Evolutionary conservation across 2,797 vertebrate species (phyloP), one percentile per base, ranked within the genome.

Genomic region (Oryzias dopingdopingensis): DNA sequence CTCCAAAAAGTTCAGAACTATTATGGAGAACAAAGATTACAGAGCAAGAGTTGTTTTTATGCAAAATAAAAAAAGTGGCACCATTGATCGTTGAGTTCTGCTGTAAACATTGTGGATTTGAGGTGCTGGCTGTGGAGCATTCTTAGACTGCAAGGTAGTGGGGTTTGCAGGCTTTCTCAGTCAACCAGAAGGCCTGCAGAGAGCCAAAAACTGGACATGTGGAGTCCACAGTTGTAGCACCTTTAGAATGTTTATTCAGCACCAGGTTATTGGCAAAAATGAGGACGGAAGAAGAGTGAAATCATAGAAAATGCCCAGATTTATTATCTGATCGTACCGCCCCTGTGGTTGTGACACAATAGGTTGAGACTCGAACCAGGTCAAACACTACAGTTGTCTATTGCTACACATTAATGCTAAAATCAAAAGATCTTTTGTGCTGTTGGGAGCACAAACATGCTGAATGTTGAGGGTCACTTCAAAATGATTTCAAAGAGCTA

Each of bases 31-130:
- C 76, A 70, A 75, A 58, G 47, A 65, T 68, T 13, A 4, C 8
- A 53, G 48, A 61, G 54, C 42, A 75, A 54, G 62, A 72, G 65
- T 77, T 74, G 58, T 72, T 55, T 70, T 72, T 84, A 77, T 81
- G 85, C 71, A 77, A 75, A 66, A 78, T 68, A 74, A 90, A 91
- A 80, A 89, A 86, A 86, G 42, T 91, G 90, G 88, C 91, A 92
- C 89, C 89, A 85, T 81, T 85, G 53, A 89, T 65, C 87, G 71
- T 86, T 77, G 82, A 84, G 82, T 86, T 87, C 74, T 70, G 81
- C 86, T 92, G 92, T 93, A 93, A 92, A 92, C 90, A 77, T 87
- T 85, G 85, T 79, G 74, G 59, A 65, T 76, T 84, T 89, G 86
- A 89, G 90, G 89, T 91, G 89, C 88, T 85, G 81, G 83, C 83